These are phyloP conservation scores for Eupithecia tripunctaria DNA, from an alignment of 2,888 invertebrate species.

Conservation along the genomic window DNA sequence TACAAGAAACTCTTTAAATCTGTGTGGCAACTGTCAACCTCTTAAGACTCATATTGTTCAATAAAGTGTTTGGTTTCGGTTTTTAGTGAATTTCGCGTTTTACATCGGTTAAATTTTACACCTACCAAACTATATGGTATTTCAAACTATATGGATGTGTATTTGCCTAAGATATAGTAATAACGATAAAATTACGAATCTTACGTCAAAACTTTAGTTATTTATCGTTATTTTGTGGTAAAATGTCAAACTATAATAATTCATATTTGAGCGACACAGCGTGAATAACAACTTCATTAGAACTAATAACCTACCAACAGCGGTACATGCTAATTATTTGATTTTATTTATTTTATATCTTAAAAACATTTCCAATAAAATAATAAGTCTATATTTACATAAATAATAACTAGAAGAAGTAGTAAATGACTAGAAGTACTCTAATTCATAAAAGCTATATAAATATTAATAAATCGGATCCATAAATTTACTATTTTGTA, in stretches of 20 bases:
- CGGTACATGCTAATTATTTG: background rate
- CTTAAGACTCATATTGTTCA: background rate
- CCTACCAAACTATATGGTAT: too few species aligned
- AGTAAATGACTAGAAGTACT: background rate
- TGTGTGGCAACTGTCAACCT: too few species aligned
- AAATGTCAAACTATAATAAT: background rate
- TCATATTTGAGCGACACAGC: slow-evolving; percentile 12
- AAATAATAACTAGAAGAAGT: slow-evolving; percentile 1
- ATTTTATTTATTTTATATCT: background rate
- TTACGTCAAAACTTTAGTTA: background rate
- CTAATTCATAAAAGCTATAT: background rate
- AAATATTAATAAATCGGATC: background rate
- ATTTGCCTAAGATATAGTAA: background rate
- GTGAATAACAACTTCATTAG: background rate
- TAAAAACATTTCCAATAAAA: background rate
- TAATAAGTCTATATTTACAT: background rate
- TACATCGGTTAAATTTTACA: background rate
- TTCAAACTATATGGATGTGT: background rate
- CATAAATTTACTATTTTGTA: background rate
- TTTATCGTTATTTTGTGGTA: background rate
- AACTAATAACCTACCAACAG: background rate
- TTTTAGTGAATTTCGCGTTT: background rate
- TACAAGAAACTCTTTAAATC: background rate
- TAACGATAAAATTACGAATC: background rate
- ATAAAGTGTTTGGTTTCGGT: background rate